These are phyloP conservation scores for Caerostris extrusa DNA, from an alignment of 1,140 invertebrate genomes.

Conservation along the genomic window DNA sequence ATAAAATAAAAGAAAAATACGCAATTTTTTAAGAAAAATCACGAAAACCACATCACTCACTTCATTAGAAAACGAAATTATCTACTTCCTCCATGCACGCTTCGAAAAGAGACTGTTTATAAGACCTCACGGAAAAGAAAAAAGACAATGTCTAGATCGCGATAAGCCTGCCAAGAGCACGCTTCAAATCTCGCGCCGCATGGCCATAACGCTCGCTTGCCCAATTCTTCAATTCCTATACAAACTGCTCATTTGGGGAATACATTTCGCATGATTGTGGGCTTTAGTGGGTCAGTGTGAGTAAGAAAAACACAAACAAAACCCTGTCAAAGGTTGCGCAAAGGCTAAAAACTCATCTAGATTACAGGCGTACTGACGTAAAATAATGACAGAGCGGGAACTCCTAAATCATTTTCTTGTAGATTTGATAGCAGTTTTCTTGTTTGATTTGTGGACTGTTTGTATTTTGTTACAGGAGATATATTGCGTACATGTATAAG, in stretches of 20 bases:
- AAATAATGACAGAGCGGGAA: slow-evolving; percentile 19
- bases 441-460: neutral
- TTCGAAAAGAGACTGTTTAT: neutral
- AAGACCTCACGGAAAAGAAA: neutral
- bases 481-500: neutral
- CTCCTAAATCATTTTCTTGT: slow-evolving; percentile 3
- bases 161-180: neutral
- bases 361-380: neutral
- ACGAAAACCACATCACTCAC: neutral
- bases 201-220: neutral
- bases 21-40: neutral
- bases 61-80: slow-evolving; percentile 2
- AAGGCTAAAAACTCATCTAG: neutral
- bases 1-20: neutral
- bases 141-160: neutral
- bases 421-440: neutral
- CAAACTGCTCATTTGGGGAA: neutral
- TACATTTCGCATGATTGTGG: neutral
- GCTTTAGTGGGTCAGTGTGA: neutral
- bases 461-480: neutral
- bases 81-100: neutral
- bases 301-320: neutral
- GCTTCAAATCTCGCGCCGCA: neutral
- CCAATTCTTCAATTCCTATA: neutral
- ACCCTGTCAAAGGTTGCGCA: neutral